phyloP scores from a whole-genome alignment of 2,113 vertebrate species.

The Prionailurus bengalensis region DNA sequence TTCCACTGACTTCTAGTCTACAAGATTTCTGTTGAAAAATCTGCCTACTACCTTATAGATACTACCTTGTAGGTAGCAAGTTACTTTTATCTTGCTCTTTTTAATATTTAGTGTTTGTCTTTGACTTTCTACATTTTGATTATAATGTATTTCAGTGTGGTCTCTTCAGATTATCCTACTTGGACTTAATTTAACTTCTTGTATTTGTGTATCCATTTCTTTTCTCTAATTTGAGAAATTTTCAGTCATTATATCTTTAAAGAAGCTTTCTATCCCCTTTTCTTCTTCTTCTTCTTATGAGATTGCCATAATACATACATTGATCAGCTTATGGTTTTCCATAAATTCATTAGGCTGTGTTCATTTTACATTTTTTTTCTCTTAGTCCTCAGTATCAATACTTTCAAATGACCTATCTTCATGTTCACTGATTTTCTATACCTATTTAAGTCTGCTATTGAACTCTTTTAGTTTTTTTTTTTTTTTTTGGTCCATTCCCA shows the following conservation, averaged over 20 bases:
- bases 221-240: neutral
- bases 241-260: neutral
- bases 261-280: neutral
- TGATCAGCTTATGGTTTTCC: no score
- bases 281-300: neutral
- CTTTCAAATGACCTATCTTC: neutral
- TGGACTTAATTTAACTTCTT: neutral
- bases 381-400: neutral
- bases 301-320: neutral
- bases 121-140: neutral
- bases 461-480: neutral
- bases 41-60: neutral
- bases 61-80: neutral
- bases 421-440: neutral
- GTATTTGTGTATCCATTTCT: neutral
- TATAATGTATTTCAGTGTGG: neutral
- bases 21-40: neutral
- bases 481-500: neutral
- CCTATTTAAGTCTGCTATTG: neutral
- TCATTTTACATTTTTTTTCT: neutral
- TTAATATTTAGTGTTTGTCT: neutral
- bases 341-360: neutral
- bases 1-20: neutral
- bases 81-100: neutral
- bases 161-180: neutral